Evolutionary conservation across 1,140 invertebrate genomes (phyloP).

Genomic region (Brachionus rotundiformis): DNA sequence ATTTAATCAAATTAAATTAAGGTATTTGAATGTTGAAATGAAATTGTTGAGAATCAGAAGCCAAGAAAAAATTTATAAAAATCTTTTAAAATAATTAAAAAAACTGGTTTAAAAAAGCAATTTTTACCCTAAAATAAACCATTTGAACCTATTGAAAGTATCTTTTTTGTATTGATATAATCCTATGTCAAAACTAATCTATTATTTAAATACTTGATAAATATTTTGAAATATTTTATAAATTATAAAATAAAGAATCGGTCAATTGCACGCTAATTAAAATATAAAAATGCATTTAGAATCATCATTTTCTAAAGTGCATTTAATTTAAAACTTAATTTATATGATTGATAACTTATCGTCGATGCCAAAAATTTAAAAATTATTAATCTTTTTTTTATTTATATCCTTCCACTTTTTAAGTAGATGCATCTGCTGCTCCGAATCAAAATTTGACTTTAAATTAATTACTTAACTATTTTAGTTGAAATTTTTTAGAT

Average conservation of each 20-base stretch:
- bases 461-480: constrained; percentile 6
- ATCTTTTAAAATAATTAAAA: background rate
- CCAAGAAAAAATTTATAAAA: background rate
- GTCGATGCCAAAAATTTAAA: background rate
- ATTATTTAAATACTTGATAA: too few relatives aligned
- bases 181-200: too few relatives aligned
- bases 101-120: background rate
- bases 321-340: background rate
- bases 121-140: background rate
- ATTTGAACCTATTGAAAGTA: background rate
- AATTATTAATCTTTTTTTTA: background rate
- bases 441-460: background rate
- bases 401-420: background rate
- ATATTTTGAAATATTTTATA: background rate
- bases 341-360: constrained; percentile 9
- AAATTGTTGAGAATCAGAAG: background rate
- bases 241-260: background rate
- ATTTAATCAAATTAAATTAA: background rate
- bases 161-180: too few relatives aligned
- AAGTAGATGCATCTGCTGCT: background rate
- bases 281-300: background rate
- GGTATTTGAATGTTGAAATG: background rate
- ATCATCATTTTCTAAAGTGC: background rate
- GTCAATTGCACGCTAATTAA: background rate
- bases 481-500: background rate